Evolutionary conservation across 2,888 invertebrate genomes (phyloP).

Genomic region (Drosophila leonis): DNA sequence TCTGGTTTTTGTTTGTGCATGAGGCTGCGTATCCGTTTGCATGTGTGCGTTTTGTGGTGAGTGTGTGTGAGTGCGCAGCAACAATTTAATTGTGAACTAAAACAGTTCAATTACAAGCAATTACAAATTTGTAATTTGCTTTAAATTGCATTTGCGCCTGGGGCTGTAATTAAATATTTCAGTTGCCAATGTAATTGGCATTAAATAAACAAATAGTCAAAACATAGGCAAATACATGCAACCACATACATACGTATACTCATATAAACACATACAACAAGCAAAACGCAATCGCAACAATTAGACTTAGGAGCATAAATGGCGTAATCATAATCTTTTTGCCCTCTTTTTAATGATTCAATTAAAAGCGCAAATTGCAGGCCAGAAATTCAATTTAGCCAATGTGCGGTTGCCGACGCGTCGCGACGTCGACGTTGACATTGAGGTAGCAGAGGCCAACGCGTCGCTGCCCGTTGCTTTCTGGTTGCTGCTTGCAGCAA

Average conservation of each 20-base stretch:
- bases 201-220: conserved; percentile 28
- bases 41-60: conserved; percentile 17
- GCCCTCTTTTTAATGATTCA: conserved; percentile 78
- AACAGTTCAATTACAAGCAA: conserved; percentile 75
- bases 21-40: conserved; percentile 39
- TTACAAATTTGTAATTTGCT: conserved; percentile 71
- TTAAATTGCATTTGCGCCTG: conserved; percentile 62
- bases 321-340: conserved; percentile 78
- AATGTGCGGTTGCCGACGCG: conserved; percentile 34
- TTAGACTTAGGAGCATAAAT: conserved; percentile 34
- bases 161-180: conserved; percentile 71
- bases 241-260: neutral
- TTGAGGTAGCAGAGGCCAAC: conserved; percentile 58
- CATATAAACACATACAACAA: neutral
- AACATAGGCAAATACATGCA: neutral
- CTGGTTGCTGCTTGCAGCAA: conserved; percentile 27
- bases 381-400: conserved; percentile 74
- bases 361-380: conserved; percentile 77
- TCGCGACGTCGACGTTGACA: conserved; percentile 47
- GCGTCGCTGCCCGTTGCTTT: conserved; percentile 36
- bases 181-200: conserved; percentile 48
- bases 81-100: conserved; percentile 70
- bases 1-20: conserved; percentile 61
- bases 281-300: conserved; percentile 29
- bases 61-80: conserved; percentile 53